Evolutionary conservation across 1,140 invertebrate genomes (phyloP).

Genomic region (Prorops nasuta): DNA sequence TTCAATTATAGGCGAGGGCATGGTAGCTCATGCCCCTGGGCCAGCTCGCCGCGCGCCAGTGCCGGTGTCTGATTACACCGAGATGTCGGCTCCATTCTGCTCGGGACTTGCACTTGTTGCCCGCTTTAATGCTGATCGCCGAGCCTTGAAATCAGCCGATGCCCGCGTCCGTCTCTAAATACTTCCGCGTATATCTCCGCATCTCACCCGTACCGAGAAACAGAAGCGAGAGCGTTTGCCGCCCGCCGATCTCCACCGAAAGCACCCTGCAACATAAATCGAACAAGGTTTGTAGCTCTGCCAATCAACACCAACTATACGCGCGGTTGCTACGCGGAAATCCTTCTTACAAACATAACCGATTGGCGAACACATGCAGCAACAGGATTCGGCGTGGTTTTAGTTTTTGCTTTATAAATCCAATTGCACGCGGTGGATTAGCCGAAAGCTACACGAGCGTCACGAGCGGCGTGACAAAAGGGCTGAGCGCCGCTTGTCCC

Average conservation of each 20-base stretch:
- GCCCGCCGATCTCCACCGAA: too few species aligned
- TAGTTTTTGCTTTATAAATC: conserved; percentile 33
- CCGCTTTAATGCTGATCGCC: conserved; percentile 28
- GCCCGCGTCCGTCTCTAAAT: neutral
- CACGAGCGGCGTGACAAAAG: conserved; percentile 36
- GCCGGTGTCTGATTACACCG: conserved; percentile 56
- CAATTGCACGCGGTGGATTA: conserved; percentile 37
- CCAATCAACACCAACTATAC: too few species aligned
- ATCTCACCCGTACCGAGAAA: too few species aligned
- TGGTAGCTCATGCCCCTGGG: too few species aligned
- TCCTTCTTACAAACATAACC: too few species aligned
- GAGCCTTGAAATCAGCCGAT: conserved; percentile 43
- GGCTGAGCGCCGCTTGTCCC: too few species aligned
- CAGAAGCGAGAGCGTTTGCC: too few species aligned
- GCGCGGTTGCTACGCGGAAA: too few species aligned
- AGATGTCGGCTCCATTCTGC: conserved; percentile 49
- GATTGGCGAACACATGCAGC: too few species aligned
- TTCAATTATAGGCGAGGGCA: conserved; percentile 48
- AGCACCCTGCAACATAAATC: too few species aligned
- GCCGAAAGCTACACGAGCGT: conserved; percentile 36
- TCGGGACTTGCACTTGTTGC: conserved; percentile 43
- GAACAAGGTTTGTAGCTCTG: too few species aligned
- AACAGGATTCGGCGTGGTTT: conserved; percentile 15
- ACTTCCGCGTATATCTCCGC: conserved; percentile 14
- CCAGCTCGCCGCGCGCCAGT: conserved; percentile 1